Base-by-base conservation (phyloP, 2,797 vertebrate genomes). In the Uromys caudimaculatus region DNA sequence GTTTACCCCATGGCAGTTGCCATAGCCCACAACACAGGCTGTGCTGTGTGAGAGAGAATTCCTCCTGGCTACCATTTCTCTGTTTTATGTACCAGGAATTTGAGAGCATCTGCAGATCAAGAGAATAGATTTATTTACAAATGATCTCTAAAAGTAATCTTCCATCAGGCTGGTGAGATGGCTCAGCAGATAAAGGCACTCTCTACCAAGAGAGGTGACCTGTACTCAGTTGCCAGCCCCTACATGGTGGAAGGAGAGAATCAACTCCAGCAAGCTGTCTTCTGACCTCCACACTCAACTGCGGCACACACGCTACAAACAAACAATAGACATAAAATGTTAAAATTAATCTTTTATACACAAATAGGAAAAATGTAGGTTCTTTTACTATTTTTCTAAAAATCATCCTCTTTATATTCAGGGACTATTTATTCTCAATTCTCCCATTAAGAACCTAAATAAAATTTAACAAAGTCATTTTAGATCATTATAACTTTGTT, bases 331-430 rank as follows among this genome's bases (percentile, higher is more conserved):
- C 16, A 44, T 12, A 73, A 87, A 41, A 58, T 32, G 16, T 88
- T 56, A 44, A 11, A 56, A 32, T 32, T 32, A 73, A 56, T 78
- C 27, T 85, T 84, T 38, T 75, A 69, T 56, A n/a, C 16, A 44
- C 47, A 52, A n/a, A 77, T 6, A 77, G 91, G 64, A 27, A 93
- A 93, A 64, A 93, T 1, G 0, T 24, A 52, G 64, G 3, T 62
- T 17, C 27, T 47, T 95, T 97, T 41, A 62, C 10, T 90, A 47
- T 93, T 93, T 90, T 91, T 90, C 75, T 81, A 69, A 90, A 92
- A 89, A 85, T 21, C 58, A 21, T 21, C 83, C 17, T 90, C 32
- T 94, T 94, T 75, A 47, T n/a, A 38, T 60, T 83, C 44, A 76
- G 60, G 14, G 41, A 93, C 47, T 94, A 38, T 85, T 91, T 76